A percentile compares a stretch with the other conserved stretches of the same genome.
Evolutionary conservation across 2,113 vertebrate species (phyloP).

Genomic region (Pyrgilauda ruficollis): DNA sequence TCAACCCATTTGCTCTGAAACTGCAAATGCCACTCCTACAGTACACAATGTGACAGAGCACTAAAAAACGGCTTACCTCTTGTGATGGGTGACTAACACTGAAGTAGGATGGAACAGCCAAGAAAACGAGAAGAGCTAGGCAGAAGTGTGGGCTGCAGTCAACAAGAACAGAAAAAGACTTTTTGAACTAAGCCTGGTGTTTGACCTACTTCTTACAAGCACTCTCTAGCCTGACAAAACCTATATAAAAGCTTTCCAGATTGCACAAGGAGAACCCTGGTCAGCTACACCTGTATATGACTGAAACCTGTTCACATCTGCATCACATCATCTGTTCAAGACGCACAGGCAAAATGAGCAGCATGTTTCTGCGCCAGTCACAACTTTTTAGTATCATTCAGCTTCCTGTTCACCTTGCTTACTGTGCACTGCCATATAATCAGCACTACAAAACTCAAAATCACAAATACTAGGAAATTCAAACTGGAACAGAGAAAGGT

Average conservation of each 20-base stretch:
- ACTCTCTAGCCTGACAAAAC: conserved; percentile 14
- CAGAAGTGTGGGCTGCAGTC: conserved; percentile 51
- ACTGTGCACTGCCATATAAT: neutral
- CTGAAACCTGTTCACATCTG: neutral
- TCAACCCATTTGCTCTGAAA: neutral
- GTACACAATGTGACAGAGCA: neutral
- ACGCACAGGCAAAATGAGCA: neutral
- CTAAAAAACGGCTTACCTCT: conserved; percentile 42
- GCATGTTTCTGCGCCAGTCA: neutral
- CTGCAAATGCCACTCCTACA: neutral
- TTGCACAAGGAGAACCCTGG: neutral
- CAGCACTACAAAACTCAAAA: neutral
- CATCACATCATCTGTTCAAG: neutral
- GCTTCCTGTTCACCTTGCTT: neutral
- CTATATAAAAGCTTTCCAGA: conserved; percentile 17
- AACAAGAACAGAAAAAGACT: conserved; percentile 60
- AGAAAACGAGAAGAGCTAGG: conserved; percentile 44
- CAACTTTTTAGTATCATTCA: neutral
- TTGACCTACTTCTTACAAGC: conserved; percentile 51
- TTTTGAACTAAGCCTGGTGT: conserved; percentile 49
- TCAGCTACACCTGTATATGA: neutral
- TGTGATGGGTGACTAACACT: conserved; percentile 49
- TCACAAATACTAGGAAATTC: neutral
- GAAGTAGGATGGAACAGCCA: conserved; percentile 41
- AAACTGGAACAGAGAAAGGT: neutral